Evolutionary conservation across 2,888 invertebrate genomes (phyloP), one percentile per base, ranked within the genome.

Genomic region (Tipula confusa): DNA sequence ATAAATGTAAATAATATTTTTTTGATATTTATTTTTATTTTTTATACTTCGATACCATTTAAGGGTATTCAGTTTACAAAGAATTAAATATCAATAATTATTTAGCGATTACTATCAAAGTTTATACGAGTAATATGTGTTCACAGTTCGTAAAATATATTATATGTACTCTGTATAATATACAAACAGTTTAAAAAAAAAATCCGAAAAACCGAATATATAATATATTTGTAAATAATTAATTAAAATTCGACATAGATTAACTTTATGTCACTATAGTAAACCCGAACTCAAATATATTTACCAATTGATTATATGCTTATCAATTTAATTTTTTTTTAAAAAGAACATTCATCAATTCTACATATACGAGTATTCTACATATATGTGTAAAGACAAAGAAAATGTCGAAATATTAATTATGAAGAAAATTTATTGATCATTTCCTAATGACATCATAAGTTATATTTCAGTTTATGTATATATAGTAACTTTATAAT

Each of bases 341-440:
- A 64, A 64, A n/a, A 24, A 64, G 64, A 64, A 24, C 64, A 64
- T 64, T 64, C 64, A 64, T 64, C 64, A 64, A 64, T 64, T 24
- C 24, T 33, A 43, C 43, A 15, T 33, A 33, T 33, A 33, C 33
- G 33, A 33, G 33, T 33, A 11, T 33, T n/a, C 6, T 33, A 1
- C 9, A 33, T 33, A 33, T 33, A 33, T n/a, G 33, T 33, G 6
- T 33, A 9, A 11, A 43, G 24, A 64, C 64, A 64, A 64, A 64
- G 43, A 43, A 64, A 64, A 64, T 64, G 64, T 18, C 64, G 64
- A 64, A 64, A 64, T 64, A 64, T 64, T 64, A 64, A 64, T 64
- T 64, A 64, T 64, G 64, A 64, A 64, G 64, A 64, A 64, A 64
- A 64, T 64, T 64, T 64, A 64, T 64, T 64, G 64, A 64, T 64